Evolutionary conservation across 2,113 vertebrate species (phyloP).

Genomic region (Hyaena hyaena): DNA sequence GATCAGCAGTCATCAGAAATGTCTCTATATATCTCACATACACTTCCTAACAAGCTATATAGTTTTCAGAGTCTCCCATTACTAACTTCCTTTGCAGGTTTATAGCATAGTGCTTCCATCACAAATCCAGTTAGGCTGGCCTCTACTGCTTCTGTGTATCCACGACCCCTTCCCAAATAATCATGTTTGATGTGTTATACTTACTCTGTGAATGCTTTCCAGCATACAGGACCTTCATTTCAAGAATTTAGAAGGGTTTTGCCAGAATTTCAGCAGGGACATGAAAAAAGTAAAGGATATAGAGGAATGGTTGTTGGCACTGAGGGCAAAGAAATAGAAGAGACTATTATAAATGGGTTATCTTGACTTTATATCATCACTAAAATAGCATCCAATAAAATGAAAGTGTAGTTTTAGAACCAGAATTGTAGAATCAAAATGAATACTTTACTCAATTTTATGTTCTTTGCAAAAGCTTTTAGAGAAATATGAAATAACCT

Average conservation of each 20-base stretch:
- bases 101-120: neutral
- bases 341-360: neutral
- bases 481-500: slow-evolving; percentile 50
- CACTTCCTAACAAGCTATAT: neutral
- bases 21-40: neutral
- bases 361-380: neutral
- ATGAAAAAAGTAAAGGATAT: neutral
- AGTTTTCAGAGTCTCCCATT: neutral
- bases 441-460: neutral
- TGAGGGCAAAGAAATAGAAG: neutral
- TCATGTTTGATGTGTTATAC: neutral
- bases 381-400: neutral
- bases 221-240: slow-evolving; percentile 19
- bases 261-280: slow-evolving; percentile 3
- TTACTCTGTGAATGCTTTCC: neutral
- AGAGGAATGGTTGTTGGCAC: neutral
- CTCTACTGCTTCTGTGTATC: neutral
- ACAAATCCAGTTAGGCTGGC: neutral
- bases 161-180: neutral
- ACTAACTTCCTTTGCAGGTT: neutral
- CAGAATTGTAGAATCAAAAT: neutral
- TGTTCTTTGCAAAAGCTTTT: slow-evolving; percentile 15
- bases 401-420: neutral
- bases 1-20: neutral
- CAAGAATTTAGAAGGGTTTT: slow-evolving; percentile 13